Evolutionary conservation across 1,140 invertebrate species (phyloP).

Genomic region (Drosophila pallidifrons): DNA sequence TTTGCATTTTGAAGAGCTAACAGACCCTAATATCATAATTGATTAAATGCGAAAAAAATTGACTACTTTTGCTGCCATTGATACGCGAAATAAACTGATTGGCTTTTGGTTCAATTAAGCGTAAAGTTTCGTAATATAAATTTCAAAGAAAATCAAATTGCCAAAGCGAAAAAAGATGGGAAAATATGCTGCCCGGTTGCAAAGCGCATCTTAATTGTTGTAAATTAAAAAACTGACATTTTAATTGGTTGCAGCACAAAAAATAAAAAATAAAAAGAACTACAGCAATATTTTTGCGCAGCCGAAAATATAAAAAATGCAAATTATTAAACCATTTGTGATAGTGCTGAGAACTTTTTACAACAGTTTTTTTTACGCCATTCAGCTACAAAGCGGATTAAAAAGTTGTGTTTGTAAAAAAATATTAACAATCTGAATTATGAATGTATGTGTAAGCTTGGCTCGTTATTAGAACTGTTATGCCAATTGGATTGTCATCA

Average conservation of each 20-base stretch:
- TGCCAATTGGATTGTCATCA: neutral
- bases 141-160: conserved; percentile 8
- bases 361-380: neutral
- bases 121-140: conserved; percentile 8
- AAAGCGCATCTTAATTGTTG: conserved; percentile 50
- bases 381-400: neutral
- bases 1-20: neutral
- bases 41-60: conserved; percentile 4
- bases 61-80: conserved; percentile 2
- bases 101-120: conserved; percentile 27
- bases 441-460: neutral
- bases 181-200: neutral
- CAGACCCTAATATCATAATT: conserved; percentile 2
- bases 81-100: conserved; percentile 8
- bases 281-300: conserved; percentile 18
- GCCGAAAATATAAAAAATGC: neutral
- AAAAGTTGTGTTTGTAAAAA: conserved; percentile 2
- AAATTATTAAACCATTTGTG: conserved; percentile 26
- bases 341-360: conserved; percentile 3
- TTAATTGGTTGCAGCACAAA: conserved; percentile 50
- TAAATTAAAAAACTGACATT: conserved; percentile 56
- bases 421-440: neutral
- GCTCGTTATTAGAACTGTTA: neutral
- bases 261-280: conserved; percentile 21
- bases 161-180: too few species aligned